These are phyloP conservation scores for Dicrostonyx torquatus DNA, from an alignment of 2,797 vertebrate genomes.

Conservation along the genomic window DNA sequence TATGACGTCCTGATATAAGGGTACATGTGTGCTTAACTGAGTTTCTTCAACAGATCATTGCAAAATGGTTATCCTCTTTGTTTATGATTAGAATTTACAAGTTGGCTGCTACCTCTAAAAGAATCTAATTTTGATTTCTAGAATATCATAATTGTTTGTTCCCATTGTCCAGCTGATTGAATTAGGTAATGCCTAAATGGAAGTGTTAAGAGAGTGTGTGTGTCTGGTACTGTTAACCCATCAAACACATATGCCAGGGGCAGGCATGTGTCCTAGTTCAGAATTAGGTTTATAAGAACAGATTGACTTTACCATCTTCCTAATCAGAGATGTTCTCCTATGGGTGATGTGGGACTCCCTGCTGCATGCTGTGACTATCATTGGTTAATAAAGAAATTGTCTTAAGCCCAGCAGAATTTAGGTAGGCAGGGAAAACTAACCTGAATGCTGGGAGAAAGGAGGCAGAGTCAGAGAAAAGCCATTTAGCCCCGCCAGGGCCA, in stretches of 20 bases:
- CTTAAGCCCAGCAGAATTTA: too few relatives aligned
- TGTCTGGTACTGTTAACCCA: background rate
- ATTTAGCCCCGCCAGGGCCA: fast-evolving
- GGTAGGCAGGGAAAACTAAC: too few relatives aligned
- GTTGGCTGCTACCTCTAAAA: background rate
- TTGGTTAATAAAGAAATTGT: too few relatives aligned
- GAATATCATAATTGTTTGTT: background rate
- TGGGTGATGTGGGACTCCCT: too few relatives aligned
- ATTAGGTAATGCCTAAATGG: background rate
- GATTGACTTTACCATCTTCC: background rate
- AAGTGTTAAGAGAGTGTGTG: background rate
- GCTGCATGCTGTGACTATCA: too few relatives aligned
- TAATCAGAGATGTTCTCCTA: background rate
- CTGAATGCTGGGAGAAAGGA: too few relatives aligned
- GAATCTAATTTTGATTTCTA: background rate
- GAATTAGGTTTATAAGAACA: background rate
- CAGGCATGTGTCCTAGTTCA: background rate
- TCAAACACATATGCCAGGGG: background rate
- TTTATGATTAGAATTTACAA: background rate
- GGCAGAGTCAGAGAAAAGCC: too few relatives aligned
- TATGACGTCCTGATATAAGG: background rate
- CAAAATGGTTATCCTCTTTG: background rate
- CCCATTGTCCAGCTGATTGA: background rate
- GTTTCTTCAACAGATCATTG: background rate
- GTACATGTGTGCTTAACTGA: background rate